Base-by-base conservation (phyloP, 2,113 vertebrate genomes). In the Hippolais icterina region DNA sequence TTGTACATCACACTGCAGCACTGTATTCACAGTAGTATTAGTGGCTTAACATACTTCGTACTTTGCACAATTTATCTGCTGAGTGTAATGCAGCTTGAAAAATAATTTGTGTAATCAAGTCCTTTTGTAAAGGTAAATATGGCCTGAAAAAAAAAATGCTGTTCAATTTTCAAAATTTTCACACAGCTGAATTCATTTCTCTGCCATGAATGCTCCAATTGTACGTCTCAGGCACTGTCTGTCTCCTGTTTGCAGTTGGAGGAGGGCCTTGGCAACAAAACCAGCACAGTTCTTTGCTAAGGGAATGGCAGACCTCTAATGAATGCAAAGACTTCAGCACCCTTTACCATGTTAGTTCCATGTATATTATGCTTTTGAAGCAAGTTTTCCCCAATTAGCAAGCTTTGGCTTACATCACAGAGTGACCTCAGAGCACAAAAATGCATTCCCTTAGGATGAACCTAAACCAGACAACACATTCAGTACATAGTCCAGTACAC, bases 241-340 rank as follows among this genome's bases (percentile, higher is more conserved):
- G 90, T 80, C 93, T 93, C 69, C 41, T 87, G 25, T 59, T 75
- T 0, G 1, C 72, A 37, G 86, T 14, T 47, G 91, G 76, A 94
- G 96, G 95, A 93, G 90, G 90, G 76, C 61, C 64, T 92, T 96
- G 86, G 91, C 91, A 95, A 41, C 80, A 87, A 90, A 92, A 59
- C 80, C 61, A 47, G 31, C 16, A 47, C 70, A 79, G 87, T 68
- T 75, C 80, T 92, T 83, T 81, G 83, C 72, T 39, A 63, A 33
- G 61, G 81, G 83, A 82, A 79, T 60, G 65, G 61, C 66, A 91
- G 47, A 56, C 15, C 17, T 77, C 35, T 84, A 81, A 89, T 79
- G 87, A 87, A 89, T 89, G 46, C 81, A 90, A 50, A 78, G 69
- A 65, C 50, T 79, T 85, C 66, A 89, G 57, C 70, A 93, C 56